These are phyloP conservation scores for Pseudococcus longispinus DNA, from an alignment of 2,888 invertebrate species.

Conservation along the genomic window DNA sequence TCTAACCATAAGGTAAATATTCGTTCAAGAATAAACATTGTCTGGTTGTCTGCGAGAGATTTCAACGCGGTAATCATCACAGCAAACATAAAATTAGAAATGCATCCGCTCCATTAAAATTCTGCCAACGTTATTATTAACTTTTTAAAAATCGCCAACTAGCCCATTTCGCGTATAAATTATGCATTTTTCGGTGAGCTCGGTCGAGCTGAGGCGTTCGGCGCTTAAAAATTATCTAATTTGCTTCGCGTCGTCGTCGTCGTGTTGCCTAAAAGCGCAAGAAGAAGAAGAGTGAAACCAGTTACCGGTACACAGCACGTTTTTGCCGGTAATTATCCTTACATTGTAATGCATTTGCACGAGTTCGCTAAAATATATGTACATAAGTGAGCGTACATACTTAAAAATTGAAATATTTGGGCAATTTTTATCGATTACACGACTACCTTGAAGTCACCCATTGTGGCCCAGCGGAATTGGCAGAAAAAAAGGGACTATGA, in stretches of 20 bases:
- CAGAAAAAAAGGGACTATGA: too few species aligned
- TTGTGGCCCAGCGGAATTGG: too few species aligned
- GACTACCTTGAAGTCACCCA: not conserved
- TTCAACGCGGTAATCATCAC: not conserved
- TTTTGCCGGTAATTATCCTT: not conserved
- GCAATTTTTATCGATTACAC: not conserved
- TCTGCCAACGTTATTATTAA: slow-evolving; percentile 38
- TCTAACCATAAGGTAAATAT: too few species aligned
- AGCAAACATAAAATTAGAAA: slow-evolving; percentile 29
- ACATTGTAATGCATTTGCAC: slow-evolving; percentile 3
- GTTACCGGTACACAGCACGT: not conserved
- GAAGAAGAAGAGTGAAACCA: not conserved
- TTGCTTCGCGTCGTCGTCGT: not conserved
- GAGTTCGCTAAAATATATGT: slow-evolving; percentile 1
- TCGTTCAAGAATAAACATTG: not conserved
- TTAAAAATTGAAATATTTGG: not conserved
- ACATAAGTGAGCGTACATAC: not conserved
- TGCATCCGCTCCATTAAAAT: slow-evolving; percentile 39
- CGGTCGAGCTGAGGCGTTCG: not conserved
- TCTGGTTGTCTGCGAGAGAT: not conserved
- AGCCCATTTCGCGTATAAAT: not conserved
- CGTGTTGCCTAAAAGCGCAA: not conserved
- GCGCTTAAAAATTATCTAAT: slow-evolving; percentile 30
- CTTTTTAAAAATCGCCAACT: not conserved
- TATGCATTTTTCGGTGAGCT: not conserved